phyloP scores from a whole-genome alignment of 2,797 vertebrate species.

The Threskiornis aethiopicus region DNA sequence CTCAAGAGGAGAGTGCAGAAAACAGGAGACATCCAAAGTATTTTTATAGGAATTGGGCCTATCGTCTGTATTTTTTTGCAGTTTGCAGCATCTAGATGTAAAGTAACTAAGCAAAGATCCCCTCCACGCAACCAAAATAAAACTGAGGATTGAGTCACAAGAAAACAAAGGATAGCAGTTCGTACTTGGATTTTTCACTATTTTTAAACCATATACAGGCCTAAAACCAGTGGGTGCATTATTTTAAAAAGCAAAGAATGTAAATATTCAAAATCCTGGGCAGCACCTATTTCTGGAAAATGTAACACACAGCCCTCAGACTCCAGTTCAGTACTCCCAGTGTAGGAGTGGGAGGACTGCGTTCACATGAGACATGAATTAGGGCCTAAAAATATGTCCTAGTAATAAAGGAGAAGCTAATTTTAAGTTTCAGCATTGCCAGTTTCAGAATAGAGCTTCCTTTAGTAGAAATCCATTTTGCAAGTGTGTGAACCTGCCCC shows the following conservation, averaged over 20 bases:
- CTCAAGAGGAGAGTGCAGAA: neutral
- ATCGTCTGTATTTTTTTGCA: neutral
- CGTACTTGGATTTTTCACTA: neutral
- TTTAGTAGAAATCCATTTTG: neutral
- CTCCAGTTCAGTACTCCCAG: conserved; percentile 1
- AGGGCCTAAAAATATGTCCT: conserved; percentile 41
- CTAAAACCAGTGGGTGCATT: neutral
- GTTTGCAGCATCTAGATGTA: neutral
- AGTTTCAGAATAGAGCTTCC: neutral
- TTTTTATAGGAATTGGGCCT: neutral
- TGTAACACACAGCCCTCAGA: neutral
- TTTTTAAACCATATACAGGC: neutral
- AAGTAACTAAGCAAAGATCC: neutral
- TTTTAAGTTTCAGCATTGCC: conserved; percentile 6
- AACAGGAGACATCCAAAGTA: neutral
- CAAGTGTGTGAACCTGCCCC: neutral
- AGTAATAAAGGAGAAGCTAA: conserved; percentile 26
- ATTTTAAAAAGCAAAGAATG: neutral
- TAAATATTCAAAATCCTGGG: neutral
- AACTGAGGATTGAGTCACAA: neutral
- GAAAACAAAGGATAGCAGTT: neutral
- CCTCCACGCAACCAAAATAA: neutral
- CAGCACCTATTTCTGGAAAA: conserved; percentile 20
- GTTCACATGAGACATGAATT: conserved; percentile 22
- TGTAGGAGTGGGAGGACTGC: neutral